Evolutionary conservation across 1,140 invertebrate genomes (phyloP).

Genomic region (Diachasmimorpha longicaudata): DNA sequence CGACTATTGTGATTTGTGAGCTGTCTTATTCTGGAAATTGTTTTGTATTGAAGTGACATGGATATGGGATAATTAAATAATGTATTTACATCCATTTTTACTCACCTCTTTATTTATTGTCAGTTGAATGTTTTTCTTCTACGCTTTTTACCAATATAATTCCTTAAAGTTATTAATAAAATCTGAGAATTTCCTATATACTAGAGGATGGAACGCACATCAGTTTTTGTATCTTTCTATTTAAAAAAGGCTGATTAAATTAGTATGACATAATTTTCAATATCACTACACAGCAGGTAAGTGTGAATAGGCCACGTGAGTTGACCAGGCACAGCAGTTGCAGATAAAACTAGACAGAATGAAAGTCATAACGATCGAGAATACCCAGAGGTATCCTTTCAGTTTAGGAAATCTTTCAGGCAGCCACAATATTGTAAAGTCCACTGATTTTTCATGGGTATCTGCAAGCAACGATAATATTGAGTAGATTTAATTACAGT

Average conservation of each 20-base stretch:
- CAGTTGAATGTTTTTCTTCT: neutral
- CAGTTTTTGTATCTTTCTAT: neutral
- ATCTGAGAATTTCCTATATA: no score
- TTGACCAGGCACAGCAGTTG: constrained; percentile 34
- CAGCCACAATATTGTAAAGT: constrained; percentile 61
- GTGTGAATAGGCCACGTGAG: constrained; percentile 43
- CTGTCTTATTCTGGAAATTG: no score
- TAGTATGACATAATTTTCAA: neutral
- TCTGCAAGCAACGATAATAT: constrained; percentile 47
- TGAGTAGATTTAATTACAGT: neutral
- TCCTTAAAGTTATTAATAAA: neutral
- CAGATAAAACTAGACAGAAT: constrained; percentile 38
- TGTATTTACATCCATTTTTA: no score
- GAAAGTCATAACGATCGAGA: constrained; percentile 41
- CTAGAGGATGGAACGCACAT: neutral
- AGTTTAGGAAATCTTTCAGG: constrained; percentile 58
- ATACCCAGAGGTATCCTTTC: constrained; percentile 45
- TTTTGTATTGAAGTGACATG: no score
- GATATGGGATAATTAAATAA: neutral
- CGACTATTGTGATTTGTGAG: no score
- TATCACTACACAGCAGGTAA: constrained; percentile 35
- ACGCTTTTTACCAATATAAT: neutral
- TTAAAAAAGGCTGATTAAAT: neutral
- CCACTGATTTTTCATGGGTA: constrained; percentile 55
- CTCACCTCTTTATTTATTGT: neutral